Evolutionary conservation across 30 jellyfish, hydroid and myxozoan species (phyloP), one percentile per base, ranked within the genome.

Genomic region (Aurelia sp.): DNA sequence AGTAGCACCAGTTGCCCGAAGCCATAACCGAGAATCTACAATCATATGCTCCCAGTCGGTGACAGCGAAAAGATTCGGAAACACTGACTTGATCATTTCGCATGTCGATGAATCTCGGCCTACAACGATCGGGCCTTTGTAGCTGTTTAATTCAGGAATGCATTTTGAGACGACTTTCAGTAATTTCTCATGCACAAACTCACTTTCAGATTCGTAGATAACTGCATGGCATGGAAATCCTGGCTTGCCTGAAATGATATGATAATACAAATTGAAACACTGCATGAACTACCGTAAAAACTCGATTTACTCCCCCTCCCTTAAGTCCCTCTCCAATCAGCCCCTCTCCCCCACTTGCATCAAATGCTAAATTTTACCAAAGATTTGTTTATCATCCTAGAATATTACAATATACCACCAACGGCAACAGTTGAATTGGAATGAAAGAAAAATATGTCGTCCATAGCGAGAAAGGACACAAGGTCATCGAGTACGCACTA

Each of bases 21-120:
- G 85, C 88, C 94, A 92, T 40, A 92, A 74, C 76, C 98, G 88
- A 6, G 96, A 75, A 9, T 82, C 92, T 1, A 92, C 89, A 53
- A 92, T 72, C 16, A 92, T 57, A 35, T 76, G 88, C 69, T 92
- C 98, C 98, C 98, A 92, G 80, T 92, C 98, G 70, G 88, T 76
- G 47, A 92, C 92, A 10, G 91, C 94, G 21, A 85, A 76, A 87
- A 93, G 86, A 53, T 86, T 81, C 44, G 96, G 98, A 64, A 92
- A 87, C 13, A 60, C 72, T 16, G 86, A 58, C 20, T 71, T 74
- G 35, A 92, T 60, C 41, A 79, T 73, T 3, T 93, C 63, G 11
- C 96, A 62, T 37, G 86, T 21, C 4, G 90, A 21, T 18, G 88
- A 66, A 23, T 92, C 96, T 44, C 91, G 92, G 60, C 90, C 88